Percentiles rank a stretch among this genome's conserved stretches.
Conservation (phyloP, 2,797 vertebrate species). For the Hydrocynus forskahlii region DNA sequence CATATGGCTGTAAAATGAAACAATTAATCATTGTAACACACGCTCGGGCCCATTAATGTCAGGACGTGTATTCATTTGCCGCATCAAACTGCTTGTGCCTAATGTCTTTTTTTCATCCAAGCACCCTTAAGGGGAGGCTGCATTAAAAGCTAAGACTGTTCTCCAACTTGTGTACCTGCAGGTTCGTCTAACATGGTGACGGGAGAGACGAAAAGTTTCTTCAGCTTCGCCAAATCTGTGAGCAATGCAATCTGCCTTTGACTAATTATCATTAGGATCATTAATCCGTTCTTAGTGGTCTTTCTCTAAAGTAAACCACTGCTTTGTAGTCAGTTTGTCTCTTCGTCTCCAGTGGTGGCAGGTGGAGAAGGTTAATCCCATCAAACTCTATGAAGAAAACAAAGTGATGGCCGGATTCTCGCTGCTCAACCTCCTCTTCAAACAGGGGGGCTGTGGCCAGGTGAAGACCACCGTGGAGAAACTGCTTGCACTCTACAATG, state of each 20-base stretch:
- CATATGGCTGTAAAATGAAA: constrained; percentile 38
- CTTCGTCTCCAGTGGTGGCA: constrained; percentile 92
- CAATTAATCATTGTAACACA: constrained; percentile 31
- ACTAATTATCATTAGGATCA: neutral
- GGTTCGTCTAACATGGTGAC: constrained; percentile 99
- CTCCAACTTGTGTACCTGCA: constrained; percentile 71
- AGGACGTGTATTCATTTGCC: constrained; percentile 18
- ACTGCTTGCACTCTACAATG: constrained; percentile 86
- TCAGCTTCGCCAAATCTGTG: constrained; percentile 99
- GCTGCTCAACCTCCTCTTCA: constrained; percentile 96
- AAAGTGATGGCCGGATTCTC: constrained; percentile 98
- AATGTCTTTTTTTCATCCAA: neutral
- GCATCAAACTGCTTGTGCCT: neutral
- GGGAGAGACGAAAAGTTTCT: constrained; percentile 99
- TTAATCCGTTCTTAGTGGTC: neutral
- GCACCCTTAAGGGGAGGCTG: neutral
- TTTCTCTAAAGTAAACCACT: neutral
- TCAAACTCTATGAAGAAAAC: constrained; percentile 98
- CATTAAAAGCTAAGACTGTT: constrained; percentile 22
- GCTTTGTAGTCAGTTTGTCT: neutral
- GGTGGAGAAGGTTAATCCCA: constrained; percentile 99
- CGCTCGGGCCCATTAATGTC: constrained; percentile 54
- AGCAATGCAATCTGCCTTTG: constrained; percentile 66
- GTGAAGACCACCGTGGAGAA: constrained; percentile 88
- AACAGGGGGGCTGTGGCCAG: constrained; percentile 85